These are phyloP conservation scores for Metallyticus violacea DNA, from an alignment of 2,888 invertebrate species.

Conservation along the genomic window DNA sequence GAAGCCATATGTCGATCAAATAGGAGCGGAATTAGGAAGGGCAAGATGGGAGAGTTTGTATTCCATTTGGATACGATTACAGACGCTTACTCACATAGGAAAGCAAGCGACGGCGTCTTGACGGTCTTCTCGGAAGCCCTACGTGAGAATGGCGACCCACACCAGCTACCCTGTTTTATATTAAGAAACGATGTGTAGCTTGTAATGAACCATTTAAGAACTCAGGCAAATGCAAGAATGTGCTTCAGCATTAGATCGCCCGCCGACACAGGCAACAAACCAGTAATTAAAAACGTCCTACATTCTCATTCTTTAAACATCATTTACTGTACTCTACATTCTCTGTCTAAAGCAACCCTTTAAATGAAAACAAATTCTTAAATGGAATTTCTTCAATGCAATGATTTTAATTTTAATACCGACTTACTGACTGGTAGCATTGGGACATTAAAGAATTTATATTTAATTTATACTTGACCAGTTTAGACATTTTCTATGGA, in stretches of 20 bases:
- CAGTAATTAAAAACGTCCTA: background rate
- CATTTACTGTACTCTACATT: too few species aligned
- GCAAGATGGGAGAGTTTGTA: background rate
- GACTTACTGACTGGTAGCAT: too few species aligned
- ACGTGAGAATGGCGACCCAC: background rate
- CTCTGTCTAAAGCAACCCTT: too few species aligned
- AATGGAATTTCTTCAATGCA: too few species aligned
- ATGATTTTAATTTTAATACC: too few species aligned
- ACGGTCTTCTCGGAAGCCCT: conserved; percentile 6
- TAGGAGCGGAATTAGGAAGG: conserved; percentile 6
- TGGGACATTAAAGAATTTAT: too few species aligned
- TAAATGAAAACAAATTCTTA: too few species aligned
- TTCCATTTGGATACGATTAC: conserved; percentile 17
- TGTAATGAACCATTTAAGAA: background rate
- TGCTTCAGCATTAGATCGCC: background rate
- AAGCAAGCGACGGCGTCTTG: background rate
- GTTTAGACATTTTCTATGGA: too few species aligned
- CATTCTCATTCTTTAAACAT: too few species aligned
- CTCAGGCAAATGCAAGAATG: background rate
- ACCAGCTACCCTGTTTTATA: background rate
- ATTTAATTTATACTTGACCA: too few species aligned
- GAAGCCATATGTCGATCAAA: conserved; percentile 27
- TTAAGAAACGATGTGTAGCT: background rate
- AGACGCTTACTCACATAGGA: conserved; percentile 8
- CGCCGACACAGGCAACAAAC: background rate